A percentile compares a stretch with the other conserved stretches of the same genome.
phyloP scores from a whole-genome alignment of 1,140 invertebrate genomes.

The Artemia franciscana region DNA sequence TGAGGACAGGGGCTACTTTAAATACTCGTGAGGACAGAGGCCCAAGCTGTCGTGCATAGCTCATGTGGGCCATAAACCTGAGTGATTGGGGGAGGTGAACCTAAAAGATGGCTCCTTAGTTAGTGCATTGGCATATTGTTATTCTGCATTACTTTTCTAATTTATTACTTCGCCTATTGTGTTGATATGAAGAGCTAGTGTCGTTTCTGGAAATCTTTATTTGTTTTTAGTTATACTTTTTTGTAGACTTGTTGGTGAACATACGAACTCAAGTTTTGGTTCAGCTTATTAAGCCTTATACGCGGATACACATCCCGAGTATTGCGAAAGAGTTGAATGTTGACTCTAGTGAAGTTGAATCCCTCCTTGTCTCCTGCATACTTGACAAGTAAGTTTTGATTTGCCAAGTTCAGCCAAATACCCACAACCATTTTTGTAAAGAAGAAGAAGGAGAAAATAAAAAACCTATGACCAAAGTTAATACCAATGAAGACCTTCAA shows the following conservation, averaged over 20 bases:
- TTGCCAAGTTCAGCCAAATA: neutral
- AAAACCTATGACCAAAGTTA: neutral
- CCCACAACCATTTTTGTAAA: too few relatives aligned
- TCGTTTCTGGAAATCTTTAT: neutral
- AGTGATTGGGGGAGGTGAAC: too few relatives aligned
- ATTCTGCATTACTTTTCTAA: too few relatives aligned
- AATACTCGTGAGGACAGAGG: too few relatives aligned
- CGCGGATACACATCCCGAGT: slow-evolving; percentile 90
- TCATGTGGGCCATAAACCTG: too few relatives aligned
- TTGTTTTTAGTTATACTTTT: slow-evolving; percentile 9
- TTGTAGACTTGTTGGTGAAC: slow-evolving; percentile 72
- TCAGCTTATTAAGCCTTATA: slow-evolving; percentile 93
- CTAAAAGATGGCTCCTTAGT: neutral
- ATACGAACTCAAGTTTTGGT: slow-evolving; percentile 95
- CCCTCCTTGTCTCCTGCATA: slow-evolving; percentile 92
- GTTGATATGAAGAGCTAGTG: neutral
- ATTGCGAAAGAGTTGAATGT: slow-evolving; percentile 95
- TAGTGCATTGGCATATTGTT: neutral
- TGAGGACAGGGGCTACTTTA: too few relatives aligned
- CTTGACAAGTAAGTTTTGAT: slow-evolving; percentile 56
- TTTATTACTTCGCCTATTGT: too few relatives aligned
- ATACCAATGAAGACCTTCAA: too few relatives aligned
- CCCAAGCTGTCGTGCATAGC: too few relatives aligned
- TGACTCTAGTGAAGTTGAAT: slow-evolving; percentile 84
- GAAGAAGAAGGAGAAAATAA: too few relatives aligned